Conservation (phyloP, 1,140 invertebrate species). For the Bombus balteatus region DNA sequence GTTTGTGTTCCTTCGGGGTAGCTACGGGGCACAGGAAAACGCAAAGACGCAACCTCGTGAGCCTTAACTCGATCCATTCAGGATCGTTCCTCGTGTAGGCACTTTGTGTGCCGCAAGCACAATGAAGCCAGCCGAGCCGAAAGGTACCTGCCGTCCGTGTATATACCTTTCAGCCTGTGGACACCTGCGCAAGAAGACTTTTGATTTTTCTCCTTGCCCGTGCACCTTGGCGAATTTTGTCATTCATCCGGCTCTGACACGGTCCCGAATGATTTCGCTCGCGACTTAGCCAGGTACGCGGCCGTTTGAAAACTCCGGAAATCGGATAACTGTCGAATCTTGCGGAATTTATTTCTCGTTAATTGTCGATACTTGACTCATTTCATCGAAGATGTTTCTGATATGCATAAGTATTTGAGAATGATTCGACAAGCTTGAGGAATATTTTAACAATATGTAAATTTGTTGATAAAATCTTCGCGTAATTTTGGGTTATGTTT, state of each 20-base stretch:
- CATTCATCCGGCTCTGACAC: slow-evolving; percentile 48
- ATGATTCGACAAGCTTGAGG: too few relatives aligned
- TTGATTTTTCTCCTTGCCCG: slow-evolving; percentile 77
- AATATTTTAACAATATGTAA: too few relatives aligned
- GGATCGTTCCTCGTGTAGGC: slow-evolving; percentile 67
- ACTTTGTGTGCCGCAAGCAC: slow-evolving; percentile 68
- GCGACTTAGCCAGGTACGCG: not conserved
- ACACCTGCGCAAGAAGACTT: slow-evolving; percentile 79
- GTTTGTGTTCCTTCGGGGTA: slow-evolving; percentile 23
- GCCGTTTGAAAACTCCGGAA: not conserved
- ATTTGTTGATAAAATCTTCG: too few relatives aligned
- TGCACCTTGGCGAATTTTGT: slow-evolving; percentile 64
- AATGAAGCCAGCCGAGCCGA: slow-evolving; percentile 67
- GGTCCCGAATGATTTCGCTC: not conserved
- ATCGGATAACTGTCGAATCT: not conserved
- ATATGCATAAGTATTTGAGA: too few relatives aligned
- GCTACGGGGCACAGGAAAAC: slow-evolving; percentile 30
- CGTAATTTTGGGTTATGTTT: too few relatives aligned
- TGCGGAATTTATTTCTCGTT: not conserved
- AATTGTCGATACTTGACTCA: not conserved
- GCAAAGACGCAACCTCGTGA: slow-evolving; percentile 71
- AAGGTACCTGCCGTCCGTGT: slow-evolving; percentile 77
- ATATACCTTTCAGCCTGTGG: slow-evolving; percentile 64
- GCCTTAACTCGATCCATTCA: slow-evolving; percentile 68
- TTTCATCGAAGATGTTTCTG: not conserved